A percentile compares a stretch with the other conserved stretches of the same genome.
Evolutionary conservation across 2,888 invertebrate genomes (phyloP).

Genomic region (Conomelus anceps): DNA sequence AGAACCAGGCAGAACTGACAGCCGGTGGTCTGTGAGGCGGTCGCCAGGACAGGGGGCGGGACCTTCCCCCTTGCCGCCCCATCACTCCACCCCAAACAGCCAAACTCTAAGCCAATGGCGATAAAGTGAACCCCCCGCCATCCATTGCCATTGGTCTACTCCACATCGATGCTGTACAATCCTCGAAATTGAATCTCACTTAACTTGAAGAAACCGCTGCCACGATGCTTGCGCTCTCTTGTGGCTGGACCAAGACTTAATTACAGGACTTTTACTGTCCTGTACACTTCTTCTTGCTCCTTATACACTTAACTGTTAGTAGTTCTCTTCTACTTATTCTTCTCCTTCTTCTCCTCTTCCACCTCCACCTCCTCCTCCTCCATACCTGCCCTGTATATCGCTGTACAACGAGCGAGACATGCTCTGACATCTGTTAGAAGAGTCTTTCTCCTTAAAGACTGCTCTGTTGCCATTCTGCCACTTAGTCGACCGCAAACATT

Average conservation of each 20-base stretch:
- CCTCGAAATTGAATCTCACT: conserved; percentile 27
- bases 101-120: not conserved
- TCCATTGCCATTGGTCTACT: conserved; percentile 20
- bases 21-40: not conserved
- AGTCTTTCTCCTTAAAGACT: not conserved
- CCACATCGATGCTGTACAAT: conserved; percentile 21
- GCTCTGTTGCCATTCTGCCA: not conserved
- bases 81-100: conserved; percentile 13
- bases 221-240: conserved; percentile 12
- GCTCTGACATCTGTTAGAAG: not conserved
- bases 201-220: conserved; percentile 24
- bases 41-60: conserved; percentile 3
- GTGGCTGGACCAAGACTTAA: conserved; percentile 26
- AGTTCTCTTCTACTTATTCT: not conserved
- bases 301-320: not conserved
- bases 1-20: not conserved
- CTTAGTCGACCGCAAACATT: not conserved
- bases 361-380: not conserved
- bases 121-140: conserved; percentile 13
- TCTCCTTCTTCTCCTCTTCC: not conserved
- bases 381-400: not conserved
- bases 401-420: not conserved
- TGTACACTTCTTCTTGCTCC: not conserved
- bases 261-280: conserved; percentile 20
- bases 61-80: conserved; percentile 5